Evolutionary conservation across 1,140 invertebrate species (phyloP), one percentile per base, ranked within the genome.

Genomic region (Apis mellifera): DNA sequence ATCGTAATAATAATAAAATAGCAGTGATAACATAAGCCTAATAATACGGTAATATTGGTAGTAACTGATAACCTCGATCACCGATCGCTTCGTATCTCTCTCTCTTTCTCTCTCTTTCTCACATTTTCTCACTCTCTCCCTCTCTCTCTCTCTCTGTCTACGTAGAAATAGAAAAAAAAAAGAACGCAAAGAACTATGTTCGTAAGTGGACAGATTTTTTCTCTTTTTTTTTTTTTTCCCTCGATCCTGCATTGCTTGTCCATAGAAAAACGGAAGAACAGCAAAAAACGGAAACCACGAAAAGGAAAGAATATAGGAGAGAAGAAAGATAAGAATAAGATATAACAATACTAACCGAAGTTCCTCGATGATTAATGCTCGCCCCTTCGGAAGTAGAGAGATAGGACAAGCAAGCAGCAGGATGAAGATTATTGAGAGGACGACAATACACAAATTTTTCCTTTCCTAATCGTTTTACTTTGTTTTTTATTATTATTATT

Each of bases 1-100:
- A 78, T 26, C 48, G 62, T 78, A 78, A 65, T 85, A 85, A 83
- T 85, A 83, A 85, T 88, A 87, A 78, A 80, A 87, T 86, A 86
- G 78, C 73, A 88, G 79, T 81, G 79, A 88, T 86, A 88, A 84
- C 75, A 60, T 83, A 85, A 83, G 48, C 59, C 80, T 83, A 85
- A 65, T 85, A 85, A 83, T 85, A 83, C 80, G 57, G 62, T 86
- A 86, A 82, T 84, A 82, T 75, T 85, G 75, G 52, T 83, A 80
- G 76, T 86, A 86, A 86, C 77, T 86, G 68, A 86, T 84, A 75
- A 80, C 83, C 62, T 60, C 62, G 77, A 69, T 80, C 76, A 62
- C 48, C 77, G 76, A 78, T 66, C 76, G 59, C 13, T 32, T 48
- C 59, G n/a, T 84, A 75, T 55, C 57, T 48, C 19, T 68, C 21